Evolutionary conservation across 2,888 invertebrate species (phyloP).

Genomic region (Euproctis similis): DNA sequence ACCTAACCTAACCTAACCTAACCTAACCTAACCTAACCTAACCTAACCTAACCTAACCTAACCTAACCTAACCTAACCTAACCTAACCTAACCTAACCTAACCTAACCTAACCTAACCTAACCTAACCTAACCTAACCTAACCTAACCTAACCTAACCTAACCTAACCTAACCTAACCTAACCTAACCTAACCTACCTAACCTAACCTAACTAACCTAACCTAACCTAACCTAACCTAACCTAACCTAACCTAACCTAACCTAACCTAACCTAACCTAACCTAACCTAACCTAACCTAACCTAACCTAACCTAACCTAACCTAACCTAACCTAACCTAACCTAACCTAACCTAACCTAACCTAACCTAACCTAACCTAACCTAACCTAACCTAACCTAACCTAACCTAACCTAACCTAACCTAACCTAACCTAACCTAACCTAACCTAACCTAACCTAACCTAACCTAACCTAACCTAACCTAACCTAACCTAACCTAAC

Average conservation of each 20-base stretch:
- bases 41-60: slow-evolving; percentile 1
- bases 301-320: slow-evolving; percentile 2
- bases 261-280: slow-evolving; percentile 1
- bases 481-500: slow-evolving; percentile 3
- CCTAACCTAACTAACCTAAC: neutral
- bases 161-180: too few species aligned
- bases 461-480: slow-evolving; percentile 2
- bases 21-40: slow-evolving; percentile 3
- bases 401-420: slow-evolving; percentile 2
- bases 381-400: slow-evolving; percentile 2
- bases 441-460: slow-evolving; percentile 2
- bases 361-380: neutral
- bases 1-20: slow-evolving; percentile 2
- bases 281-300: slow-evolving; percentile 2
- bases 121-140: slow-evolving; percentile 4
- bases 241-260: slow-evolving; percentile 2
- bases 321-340: slow-evolving; percentile 2
- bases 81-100: slow-evolving; percentile 1
- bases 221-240: slow-evolving; percentile 2
- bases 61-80: slow-evolving; percentile 1
- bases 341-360: slow-evolving; percentile 1
- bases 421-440: slow-evolving; percentile 2
- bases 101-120: slow-evolving; percentile 4
- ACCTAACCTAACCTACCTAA: too few species aligned
- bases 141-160: slow-evolving; percentile 2